These are phyloP conservation scores for Orbicella faveolata DNA, from an alignment of 64 coral and sea anemone genomes.

Conservation along the genomic window DNA sequence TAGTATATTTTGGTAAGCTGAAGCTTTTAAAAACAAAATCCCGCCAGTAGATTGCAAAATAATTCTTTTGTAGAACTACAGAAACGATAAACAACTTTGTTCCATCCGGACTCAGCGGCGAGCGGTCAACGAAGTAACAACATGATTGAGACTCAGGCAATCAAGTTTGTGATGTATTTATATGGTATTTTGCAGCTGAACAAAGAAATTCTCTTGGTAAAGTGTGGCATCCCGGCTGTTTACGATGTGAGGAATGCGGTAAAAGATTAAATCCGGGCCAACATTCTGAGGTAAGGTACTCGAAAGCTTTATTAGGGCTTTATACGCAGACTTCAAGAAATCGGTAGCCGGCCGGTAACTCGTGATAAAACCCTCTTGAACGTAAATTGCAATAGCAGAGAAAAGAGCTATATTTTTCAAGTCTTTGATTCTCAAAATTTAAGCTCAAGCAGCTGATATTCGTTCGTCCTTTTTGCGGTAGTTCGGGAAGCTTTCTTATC, in stretches of 20 bases:
- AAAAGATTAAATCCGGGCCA: conserved; percentile 95
- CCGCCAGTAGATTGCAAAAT: background rate
- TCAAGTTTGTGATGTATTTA: background rate
- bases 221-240: conserved; percentile 95
- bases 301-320: background rate
- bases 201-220: conserved; percentile 97
- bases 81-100: background rate
- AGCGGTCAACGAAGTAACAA: no score
- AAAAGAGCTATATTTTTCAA: no score
- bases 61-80: background rate
- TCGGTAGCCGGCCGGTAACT: no score
- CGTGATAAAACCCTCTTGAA: no score
- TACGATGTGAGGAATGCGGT: conserved; percentile 95
- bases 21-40: background rate
- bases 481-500: no score
- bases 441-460: no score
- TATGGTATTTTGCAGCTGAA: conserved; percentile 70
- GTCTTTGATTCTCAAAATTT: no score
- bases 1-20: conserved; percentile 97
- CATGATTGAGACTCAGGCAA: no score
- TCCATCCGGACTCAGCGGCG: background rate
- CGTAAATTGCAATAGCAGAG: no score
- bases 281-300: conserved; percentile 86
- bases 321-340: no score
- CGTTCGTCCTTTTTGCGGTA: no score